Evolutionary conservation across 1,140 invertebrate species (phyloP), one percentile per base, ranked within the genome.

Genomic region (Acromyrmex heyeri): DNA sequence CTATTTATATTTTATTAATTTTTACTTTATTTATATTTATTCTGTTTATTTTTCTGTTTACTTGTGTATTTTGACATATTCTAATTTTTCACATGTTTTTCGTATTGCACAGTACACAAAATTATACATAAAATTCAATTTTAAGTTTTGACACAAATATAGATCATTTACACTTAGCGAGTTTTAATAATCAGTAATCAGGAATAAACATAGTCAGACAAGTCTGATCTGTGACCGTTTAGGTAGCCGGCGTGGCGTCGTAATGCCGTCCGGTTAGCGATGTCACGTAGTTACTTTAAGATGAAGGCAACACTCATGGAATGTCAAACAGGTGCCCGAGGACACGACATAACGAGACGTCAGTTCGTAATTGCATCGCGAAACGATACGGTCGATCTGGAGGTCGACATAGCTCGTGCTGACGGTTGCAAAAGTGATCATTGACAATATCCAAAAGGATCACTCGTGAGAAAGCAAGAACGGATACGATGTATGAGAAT

Each of bases 401-500:
- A 73, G 72, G 72, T 78, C 75, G 62, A 55, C 73, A 44, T 72
- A 85, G 82, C 88, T 62, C 73, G 85, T 69, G 57, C 65, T 85
- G 70, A 61, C 75, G 82, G 50, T 61, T 85, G 87, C 86, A 75
- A 88, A 89, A 88, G 67, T 61, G 78, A 81, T 65, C 55, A 64
- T 30, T 24, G 75, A 62, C 30, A 65, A 53, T 34, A 48, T 55
- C 38, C 77, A 64, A 81, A 79, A 70, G n/a, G 64, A 55, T 55
- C 30, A 10, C 24, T 53, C 18, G 14, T 18, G 53, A 81, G 16
- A 55, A 30, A 50, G 57, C 27, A 50, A 1, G 3, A 77, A 64
- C 75, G 57, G 14, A 62, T 21, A 34, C n/a, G 14, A 79, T 34
- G 27, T 27, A 64, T 30, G 27, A 69, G 16, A 34, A 69, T 55